These are phyloP conservation scores for Sebastes taczanowskii DNA, from an alignment of 2,797 vertebrate genomes.

Conservation along the genomic window DNA sequence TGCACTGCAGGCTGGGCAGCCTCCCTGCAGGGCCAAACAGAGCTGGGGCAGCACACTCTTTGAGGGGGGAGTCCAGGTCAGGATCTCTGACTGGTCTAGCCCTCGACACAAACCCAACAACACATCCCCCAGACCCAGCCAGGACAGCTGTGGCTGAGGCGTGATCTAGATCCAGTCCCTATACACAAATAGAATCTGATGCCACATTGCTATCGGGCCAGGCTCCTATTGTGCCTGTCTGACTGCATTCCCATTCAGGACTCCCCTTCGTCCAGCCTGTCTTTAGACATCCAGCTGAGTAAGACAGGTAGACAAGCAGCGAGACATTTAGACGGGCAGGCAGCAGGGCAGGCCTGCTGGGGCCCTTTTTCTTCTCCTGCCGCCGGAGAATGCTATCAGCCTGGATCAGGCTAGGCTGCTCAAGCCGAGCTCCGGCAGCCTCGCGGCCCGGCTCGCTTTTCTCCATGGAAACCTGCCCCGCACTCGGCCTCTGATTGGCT, in stretches of 20 bases:
- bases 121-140: constrained; percentile 7
- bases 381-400: constrained; percentile 64
- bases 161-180: constrained; percentile 29
- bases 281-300: constrained; percentile 43
- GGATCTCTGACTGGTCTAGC: constrained; percentile 46
- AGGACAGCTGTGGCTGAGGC: constrained; percentile 22
- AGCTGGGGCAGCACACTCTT: constrained; percentile 30
- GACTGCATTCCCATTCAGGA: constrained; percentile 40
- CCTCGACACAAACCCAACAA: constrained; percentile 15
- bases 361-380: constrained; percentile 48
- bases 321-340: constrained; percentile 53
- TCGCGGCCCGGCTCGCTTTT: constrained; percentile 50
- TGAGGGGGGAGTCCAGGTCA: constrained; percentile 31
- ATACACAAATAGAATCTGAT: constrained; percentile 59
- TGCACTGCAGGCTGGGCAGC: constrained; percentile 36
- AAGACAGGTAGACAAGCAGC: constrained; percentile 56
- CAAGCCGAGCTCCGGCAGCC: constrained; percentile 56
- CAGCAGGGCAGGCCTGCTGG: constrained; percentile 51
- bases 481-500: constrained; percentile 70
- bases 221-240: constrained; percentile 44
- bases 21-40: constrained; percentile 51
- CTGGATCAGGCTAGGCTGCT: constrained; percentile 56
- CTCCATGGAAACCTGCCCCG: constrained; percentile 78
- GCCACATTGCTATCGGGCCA: constrained; percentile 29
- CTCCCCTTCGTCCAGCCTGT: constrained; percentile 8